These are phyloP conservation scores for Pithys albifrons DNA, from an alignment of 2,113 vertebrate species.

Conservation along the genomic window DNA sequence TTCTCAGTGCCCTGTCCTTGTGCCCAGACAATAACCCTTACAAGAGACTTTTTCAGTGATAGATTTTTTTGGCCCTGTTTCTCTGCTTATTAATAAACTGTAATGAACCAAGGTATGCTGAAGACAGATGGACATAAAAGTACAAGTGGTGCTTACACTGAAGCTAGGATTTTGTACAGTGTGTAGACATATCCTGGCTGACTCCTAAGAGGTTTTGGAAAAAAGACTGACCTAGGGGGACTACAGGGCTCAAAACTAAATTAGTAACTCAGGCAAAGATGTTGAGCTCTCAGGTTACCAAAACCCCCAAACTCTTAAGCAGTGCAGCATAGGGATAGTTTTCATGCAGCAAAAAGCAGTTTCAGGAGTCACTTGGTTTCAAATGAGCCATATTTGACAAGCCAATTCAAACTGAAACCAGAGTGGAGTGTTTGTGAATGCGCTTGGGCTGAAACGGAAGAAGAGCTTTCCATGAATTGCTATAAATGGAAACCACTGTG, in stretches of 20 bases:
- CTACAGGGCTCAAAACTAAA: not conserved
- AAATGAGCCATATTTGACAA: conserved; percentile 1
- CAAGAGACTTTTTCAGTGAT: not conserved
- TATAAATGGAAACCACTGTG: not conserved
- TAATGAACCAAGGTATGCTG: not conserved
- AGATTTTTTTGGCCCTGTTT: not conserved
- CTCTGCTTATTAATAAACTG: not conserved
- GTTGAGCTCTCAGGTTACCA: not conserved
- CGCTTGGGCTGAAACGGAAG: conserved; percentile 43
- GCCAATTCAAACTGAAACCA: conserved; percentile 44
- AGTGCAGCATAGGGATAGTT: not conserved
- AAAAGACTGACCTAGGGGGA: not conserved
- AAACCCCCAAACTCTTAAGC: not conserved
- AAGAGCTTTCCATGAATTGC: conserved; percentile 38
- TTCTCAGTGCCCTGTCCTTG: not conserved
- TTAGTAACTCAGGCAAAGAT: not conserved
- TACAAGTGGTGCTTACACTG: not conserved
- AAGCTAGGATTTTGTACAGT: not conserved
- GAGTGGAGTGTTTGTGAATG: not conserved
- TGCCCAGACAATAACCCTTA: not conserved
- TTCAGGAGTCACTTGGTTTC: conserved; percentile 31
- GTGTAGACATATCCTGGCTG: not conserved
- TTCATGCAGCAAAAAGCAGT: conserved; percentile 23
- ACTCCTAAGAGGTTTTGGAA: not conserved
- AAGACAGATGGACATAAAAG: not conserved